Evolutionary conservation across 2,113 vertebrate genomes (phyloP), one percentile per base, ranked within the genome.

Genomic region (Phoxinus phoxinus): DNA sequence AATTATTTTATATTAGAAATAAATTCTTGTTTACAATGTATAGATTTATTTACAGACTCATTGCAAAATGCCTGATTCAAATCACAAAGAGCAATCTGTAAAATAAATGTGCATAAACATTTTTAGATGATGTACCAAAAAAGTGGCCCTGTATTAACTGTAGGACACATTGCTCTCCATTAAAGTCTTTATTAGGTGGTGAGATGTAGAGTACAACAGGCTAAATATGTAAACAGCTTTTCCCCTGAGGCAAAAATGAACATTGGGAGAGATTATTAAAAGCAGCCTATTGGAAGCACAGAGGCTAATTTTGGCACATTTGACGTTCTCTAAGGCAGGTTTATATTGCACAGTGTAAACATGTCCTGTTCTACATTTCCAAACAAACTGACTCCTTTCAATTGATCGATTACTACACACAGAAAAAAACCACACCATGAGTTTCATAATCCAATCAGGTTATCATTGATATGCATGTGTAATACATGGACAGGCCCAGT

Each of bases 301-400:
- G 65, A 75, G 85, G 84, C 41, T 76, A 44, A 77, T 59, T 32
- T 73, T 91, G 91, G 91, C 92, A 94, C 92, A 86, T 89, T 6
- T 63, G 15, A 63, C 17, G 15, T 37, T 61, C 7, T 32, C 9
- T 76, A 85, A 86, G 84, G 76, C 81, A 88, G 79, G 37, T 81
- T 63, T 88, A 21, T 76, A 48, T 23, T 51, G 27, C 71, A 63
- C 67, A 65, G 69, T 48, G 21, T 73, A 48, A 35, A 80, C 41
- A 35, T 5, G 53, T 23, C 53, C 53, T 56, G 6, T 56, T 23
- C 7, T 1, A 56, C 23, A 56, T 56, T 56, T 56, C 6, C 51
- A 78, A 78, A 15, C 56, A 25, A 23, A 48, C 27, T 21, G 5
- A 30, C n/a, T 81, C n/a, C 37, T 21, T 46, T 81, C 3, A 63